Conservation (phyloP, 2,888 invertebrate genomes). For the Tetragnatha montana region DNA sequence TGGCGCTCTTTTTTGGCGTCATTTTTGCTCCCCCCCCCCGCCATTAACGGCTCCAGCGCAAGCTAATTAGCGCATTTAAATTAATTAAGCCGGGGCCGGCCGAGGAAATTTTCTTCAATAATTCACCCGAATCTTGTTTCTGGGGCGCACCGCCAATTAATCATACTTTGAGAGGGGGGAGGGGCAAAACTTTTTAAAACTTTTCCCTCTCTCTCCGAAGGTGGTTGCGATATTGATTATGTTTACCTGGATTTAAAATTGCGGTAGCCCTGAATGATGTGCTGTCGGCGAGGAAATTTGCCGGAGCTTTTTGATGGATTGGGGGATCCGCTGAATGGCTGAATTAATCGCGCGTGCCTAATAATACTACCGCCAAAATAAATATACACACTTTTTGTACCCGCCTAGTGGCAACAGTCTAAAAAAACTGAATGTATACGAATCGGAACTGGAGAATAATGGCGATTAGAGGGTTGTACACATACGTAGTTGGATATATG, state of each 20-base stretch:
- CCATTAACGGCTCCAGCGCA: conserved; percentile 1
- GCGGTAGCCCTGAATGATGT: conserved; percentile 54
- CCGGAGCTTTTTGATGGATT: conserved; percentile 24
- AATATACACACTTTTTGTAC: background rate
- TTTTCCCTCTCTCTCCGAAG: conserved; percentile 4
- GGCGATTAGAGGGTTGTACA: background rate
- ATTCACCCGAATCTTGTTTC: conserved; percentile 67
- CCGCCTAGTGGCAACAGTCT: background rate
- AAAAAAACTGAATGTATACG: too few species aligned
- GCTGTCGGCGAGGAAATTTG: conserved; percentile 36
- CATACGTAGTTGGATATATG: background rate
- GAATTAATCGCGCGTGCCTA: background rate
- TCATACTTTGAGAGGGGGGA: conserved; percentile 56
- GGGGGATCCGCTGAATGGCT: background rate
- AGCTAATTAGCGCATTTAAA: conserved; percentile 63
- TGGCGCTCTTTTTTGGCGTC: conserved; percentile 35
- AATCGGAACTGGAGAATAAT: background rate
- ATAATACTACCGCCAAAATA: background rate
- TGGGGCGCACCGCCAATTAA: conserved; percentile 47
- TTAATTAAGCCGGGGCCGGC: conserved; percentile 57
- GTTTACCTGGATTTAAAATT: conserved; percentile 68
- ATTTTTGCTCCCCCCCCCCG: conserved; percentile 19
- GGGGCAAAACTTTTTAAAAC: conserved; percentile 48
- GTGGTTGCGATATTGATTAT: conserved; percentile 53
- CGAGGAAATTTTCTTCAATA: conserved; percentile 61